Evolutionary conservation across 2,888 invertebrate genomes (phyloP).

Genomic region (Ophioninae sp.): DNA sequence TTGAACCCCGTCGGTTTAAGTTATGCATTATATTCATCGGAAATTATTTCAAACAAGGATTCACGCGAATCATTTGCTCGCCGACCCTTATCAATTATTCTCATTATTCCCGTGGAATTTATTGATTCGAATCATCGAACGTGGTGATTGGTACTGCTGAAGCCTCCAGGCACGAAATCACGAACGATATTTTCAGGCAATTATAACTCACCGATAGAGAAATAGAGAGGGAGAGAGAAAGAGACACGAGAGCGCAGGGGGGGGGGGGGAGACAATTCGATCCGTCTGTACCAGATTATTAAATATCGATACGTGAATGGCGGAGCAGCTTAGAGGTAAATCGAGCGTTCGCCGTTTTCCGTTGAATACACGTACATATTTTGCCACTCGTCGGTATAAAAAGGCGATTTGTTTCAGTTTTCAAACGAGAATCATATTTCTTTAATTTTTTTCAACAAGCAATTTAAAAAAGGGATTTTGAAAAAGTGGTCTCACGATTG

Average conservation of each 20-base stretch:
- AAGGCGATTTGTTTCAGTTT: too few species aligned
- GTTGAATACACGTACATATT: background rate
- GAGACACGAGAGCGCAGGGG: too few species aligned
- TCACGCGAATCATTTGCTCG: constrained; percentile 41
- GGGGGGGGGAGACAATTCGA: too few species aligned
- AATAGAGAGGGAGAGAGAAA: too few species aligned
- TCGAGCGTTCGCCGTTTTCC: background rate
- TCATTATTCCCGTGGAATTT: constrained; percentile 14
- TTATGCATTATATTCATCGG: constrained; percentile 49
- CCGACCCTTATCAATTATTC: constrained; percentile 33
- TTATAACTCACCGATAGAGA: background rate
- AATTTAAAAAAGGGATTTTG: background rate
- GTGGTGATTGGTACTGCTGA: background rate
- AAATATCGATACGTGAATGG: background rate
- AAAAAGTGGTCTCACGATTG: too few species aligned
- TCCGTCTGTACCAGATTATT: background rate
- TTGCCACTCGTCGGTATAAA: too few species aligned
- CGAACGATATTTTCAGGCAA: background rate
- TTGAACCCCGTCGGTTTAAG: constrained; percentile 28
- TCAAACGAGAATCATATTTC: too few species aligned
- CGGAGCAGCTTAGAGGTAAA: background rate
- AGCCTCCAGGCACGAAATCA: background rate
- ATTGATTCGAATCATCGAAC: constrained; percentile 7
- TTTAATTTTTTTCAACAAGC: too few species aligned
- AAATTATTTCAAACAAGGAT: constrained; percentile 42